These are phyloP conservation scores for Agonopterix arenella DNA, from an alignment of 2,888 invertebrate genomes.

Conservation along the genomic window DNA sequence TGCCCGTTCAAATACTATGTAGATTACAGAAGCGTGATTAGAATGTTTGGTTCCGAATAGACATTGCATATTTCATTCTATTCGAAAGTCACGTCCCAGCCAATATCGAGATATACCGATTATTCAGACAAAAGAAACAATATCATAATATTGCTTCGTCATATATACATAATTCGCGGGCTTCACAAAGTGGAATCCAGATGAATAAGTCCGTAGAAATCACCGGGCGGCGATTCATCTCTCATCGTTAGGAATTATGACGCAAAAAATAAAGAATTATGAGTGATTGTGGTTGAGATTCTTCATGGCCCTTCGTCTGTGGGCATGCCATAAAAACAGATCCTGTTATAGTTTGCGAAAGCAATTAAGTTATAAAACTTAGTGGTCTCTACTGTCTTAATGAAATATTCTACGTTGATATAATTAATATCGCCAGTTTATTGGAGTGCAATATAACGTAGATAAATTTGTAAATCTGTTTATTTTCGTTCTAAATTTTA, in stretches of 20 bases:
- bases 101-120: background rate
- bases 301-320: slow-evolving; percentile 43
- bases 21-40: slow-evolving; percentile 52
- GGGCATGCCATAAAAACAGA: slow-evolving; percentile 59
- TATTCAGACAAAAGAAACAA: background rate
- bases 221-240: slow-evolving; percentile 34
- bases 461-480: slow-evolving; percentile 1
- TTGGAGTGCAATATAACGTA: slow-evolving; percentile 43
- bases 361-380: slow-evolving; percentile 72
- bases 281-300: slow-evolving; percentile 37
- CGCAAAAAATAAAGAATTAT: slow-evolving; percentile 46
- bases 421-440: slow-evolving; percentile 60
- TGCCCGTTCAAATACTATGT: slow-evolving; percentile 42
- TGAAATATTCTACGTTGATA: slow-evolving; percentile 62
- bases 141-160: background rate
- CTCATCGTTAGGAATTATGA: slow-evolving; percentile 54
- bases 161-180: slow-evolving; percentile 10
- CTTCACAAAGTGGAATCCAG: slow-evolving; percentile 21
- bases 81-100: background rate
- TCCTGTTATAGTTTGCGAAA: slow-evolving; percentile 68
- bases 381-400: slow-evolving; percentile 58
- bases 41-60: slow-evolving; percentile 32
- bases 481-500: background rate
- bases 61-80: slow-evolving; percentile 5
- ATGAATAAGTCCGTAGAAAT: slow-evolving; percentile 21